Evolutionary conservation across 2,113 vertebrate species (phyloP), one percentile per base, ranked within the genome.

Genomic region (Oxyura jamaicensis): DNA sequence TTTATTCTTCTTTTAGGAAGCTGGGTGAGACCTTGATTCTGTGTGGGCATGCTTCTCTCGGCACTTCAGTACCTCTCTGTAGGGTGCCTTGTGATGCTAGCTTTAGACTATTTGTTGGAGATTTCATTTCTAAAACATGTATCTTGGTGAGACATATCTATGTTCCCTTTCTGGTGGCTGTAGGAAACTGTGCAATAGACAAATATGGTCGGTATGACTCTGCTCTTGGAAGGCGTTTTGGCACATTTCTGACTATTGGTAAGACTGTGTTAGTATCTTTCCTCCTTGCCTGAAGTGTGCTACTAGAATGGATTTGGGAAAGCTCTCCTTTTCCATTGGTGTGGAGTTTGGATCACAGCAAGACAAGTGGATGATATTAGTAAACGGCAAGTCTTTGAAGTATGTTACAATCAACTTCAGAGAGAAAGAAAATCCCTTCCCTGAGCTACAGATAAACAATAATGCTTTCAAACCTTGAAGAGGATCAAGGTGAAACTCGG

Each of bases 341-440:
- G 31, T 58, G 20, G 69, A 31, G 95, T 92, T 81, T 72, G 66
- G n/a, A 91, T 93, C 77, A 68, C 68, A 73, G 62, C 25, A 83
- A 58, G 86, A 76, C 66, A 94, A 93, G 83, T 88, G 83, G 77
- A 55, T 93, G 90, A 84, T 92, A 48, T 82, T 91, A 89, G 86
- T 66, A 93, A 77, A 75, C 0, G 2, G 66, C 80, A 95, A 59
- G 69, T 86, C 88, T 95, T 94, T 96, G 93, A 96, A 96, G 86
- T 96, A 67, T 2, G 0, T 91, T 93, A 76, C 77, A 89, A 76
- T 86, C 66, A 68, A 22, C 95, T 92, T 96, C 92, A 96, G 80
- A 90, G 83, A 73, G 90, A 91, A 93, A 87, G 76, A 95, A 96
- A 95, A 97, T 96, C 91, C 86, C 66, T 88, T 96, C 86, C 50